Evolutionary conservation across 2,113 vertebrate species (phyloP).

Genomic region (Carassius auratus): DNA sequence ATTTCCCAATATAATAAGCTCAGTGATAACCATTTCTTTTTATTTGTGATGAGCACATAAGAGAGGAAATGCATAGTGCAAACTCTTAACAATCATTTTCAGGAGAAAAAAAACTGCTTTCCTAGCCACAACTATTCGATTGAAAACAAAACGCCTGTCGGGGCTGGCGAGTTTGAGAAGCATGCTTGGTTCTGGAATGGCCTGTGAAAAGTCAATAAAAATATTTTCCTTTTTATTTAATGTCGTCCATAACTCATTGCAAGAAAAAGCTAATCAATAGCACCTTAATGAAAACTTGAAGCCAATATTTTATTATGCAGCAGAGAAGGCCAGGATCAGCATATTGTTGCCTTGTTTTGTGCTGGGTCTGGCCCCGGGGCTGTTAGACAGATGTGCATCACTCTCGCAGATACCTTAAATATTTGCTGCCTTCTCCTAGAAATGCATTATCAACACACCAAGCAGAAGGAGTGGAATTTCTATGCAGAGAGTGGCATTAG

Average conservation of each 20-base stretch:
- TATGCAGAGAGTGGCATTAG: conserved; percentile 60
- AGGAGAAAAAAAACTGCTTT: conserved; percentile 28
- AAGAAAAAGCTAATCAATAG: conserved; percentile 99
- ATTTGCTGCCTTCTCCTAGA: conserved; percentile 72
- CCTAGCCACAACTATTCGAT: conserved; percentile 70
- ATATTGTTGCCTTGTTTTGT: conserved; percentile 85
- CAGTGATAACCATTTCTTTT: background rate
- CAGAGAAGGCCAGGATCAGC: conserved; percentile 94
- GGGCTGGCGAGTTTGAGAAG: conserved; percentile 70
- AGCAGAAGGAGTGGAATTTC: conserved; percentile 61
- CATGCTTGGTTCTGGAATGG: conserved; percentile 82
- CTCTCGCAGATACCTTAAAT: conserved; percentile 78
- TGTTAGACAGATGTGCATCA: conserved; percentile 80
- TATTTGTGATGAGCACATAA: background rate
- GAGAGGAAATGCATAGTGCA: conserved; percentile 32
- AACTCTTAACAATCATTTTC: conserved; percentile 53
- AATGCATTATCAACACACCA: conserved; percentile 72
- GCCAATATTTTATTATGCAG: conserved; percentile 98
- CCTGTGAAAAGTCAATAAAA: conserved; percentile 95
- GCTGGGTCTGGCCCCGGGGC: conserved; percentile 76
- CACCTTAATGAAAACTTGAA: conserved; percentile 99
- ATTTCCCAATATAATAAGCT: too few species aligned
- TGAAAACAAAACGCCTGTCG: conserved; percentile 75
- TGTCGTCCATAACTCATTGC: conserved; percentile 97
- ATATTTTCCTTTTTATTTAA: conserved; percentile 99